phyloP scores from a whole-genome alignment of 2,888 invertebrate genomes.

The Drosophila anceps region DNA sequence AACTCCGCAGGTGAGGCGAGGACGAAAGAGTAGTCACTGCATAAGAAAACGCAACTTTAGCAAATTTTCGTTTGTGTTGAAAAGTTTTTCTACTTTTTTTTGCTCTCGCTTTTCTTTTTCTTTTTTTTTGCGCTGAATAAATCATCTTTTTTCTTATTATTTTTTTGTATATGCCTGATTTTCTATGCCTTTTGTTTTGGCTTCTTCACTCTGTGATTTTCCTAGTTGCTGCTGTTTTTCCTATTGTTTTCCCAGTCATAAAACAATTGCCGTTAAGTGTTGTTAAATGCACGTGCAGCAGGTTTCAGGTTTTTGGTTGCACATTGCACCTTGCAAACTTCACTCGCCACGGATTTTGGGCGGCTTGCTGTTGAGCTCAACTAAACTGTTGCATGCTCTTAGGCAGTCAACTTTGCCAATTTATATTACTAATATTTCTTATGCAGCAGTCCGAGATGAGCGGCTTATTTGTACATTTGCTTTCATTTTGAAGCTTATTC shows the following conservation, averaged over 20 bases:
- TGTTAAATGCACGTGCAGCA: slow-evolving; percentile 58
- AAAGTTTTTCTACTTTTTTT: slow-evolving; percentile 42
- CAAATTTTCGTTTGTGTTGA: slow-evolving; percentile 67
- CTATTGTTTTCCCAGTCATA: slow-evolving; percentile 53
- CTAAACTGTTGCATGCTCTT: slow-evolving; percentile 55
- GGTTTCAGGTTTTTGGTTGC: slow-evolving; percentile 9
- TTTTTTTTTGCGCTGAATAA: slow-evolving; percentile 65
- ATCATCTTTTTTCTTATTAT: slow-evolving; percentile 55
- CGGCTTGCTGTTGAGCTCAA: slow-evolving; percentile 7
- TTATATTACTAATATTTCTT: slow-evolving; percentile 17
- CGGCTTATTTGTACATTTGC: slow-evolving; percentile 10
- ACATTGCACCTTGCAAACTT: slow-evolving; percentile 34
- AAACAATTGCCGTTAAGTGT: slow-evolving; percentile 80
- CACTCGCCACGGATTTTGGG: slow-evolving; percentile 28
- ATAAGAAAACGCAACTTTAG: slow-evolving; percentile 75
- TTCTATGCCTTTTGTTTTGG: slow-evolving; percentile 52
- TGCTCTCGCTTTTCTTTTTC: slow-evolving; percentile 5
- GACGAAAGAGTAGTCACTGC: slow-evolving; percentile 9
- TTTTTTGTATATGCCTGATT: slow-evolving; percentile 31
- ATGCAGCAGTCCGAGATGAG: background rate
- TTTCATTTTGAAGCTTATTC: background rate
- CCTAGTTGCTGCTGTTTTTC: slow-evolving; percentile 32
- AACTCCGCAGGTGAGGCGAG: slow-evolving; percentile 52
- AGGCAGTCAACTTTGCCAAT: background rate
- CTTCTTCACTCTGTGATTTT: slow-evolving; percentile 46